Conservation (phyloP, 1,140 invertebrate species). For the Paraescarpia echinospica region DNA sequence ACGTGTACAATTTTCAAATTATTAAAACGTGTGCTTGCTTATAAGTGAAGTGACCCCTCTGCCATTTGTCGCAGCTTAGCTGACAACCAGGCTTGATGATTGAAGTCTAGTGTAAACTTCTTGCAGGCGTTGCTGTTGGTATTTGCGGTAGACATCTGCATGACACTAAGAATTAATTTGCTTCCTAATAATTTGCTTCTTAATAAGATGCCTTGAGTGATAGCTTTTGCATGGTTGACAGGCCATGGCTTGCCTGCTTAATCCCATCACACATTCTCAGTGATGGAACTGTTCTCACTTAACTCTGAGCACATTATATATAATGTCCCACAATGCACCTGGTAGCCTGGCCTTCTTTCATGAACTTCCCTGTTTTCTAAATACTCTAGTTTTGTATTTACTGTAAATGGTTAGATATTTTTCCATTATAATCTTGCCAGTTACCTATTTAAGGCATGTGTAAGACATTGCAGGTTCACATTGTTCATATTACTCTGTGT, state of each 20-base stretch:
- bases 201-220: not conserved
- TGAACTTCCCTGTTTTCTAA: too few species aligned
- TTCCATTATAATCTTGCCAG: not conserved
- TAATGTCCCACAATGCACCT: not conserved
- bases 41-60: too few species aligned
- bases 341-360: too few species aligned
- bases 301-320: not conserved
- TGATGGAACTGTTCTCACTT: not conserved
- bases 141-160: not conserved
- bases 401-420: not conserved
- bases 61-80: not conserved
- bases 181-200: not conserved
- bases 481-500: not conserved
- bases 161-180: not conserved
- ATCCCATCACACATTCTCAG: not conserved
- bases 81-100: not conserved
- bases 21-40: too few species aligned
- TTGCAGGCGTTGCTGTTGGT: not conserved
- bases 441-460: not conserved
- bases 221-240: not conserved
- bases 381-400: too few species aligned
- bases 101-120: not conserved
- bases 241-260: not conserved
- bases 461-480: not conserved
- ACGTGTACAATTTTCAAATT: too few species aligned